Evolutionary conservation across 2,113 vertebrate genomes (phyloP).

Genomic region (Dissostichus mawsoni): DNA sequence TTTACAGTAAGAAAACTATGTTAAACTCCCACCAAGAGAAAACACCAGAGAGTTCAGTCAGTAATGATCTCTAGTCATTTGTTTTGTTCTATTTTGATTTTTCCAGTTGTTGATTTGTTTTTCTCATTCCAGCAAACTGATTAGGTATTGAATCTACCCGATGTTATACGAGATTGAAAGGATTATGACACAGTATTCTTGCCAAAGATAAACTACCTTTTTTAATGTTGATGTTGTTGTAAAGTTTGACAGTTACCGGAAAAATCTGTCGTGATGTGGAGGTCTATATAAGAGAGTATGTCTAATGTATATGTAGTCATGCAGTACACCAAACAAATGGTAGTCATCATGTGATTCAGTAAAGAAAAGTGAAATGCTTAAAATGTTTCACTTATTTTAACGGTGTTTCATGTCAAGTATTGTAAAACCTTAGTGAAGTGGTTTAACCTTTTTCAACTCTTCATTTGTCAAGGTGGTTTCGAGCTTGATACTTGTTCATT

Average conservation of each 20-base stretch:
- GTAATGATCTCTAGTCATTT: not conserved
- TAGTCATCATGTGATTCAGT: not conserved
- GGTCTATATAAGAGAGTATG: not conserved
- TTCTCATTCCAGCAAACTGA: slow-evolving; percentile 13
- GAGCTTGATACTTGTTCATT: slow-evolving; percentile 16
- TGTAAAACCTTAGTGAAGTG: slow-evolving; percentile 2
- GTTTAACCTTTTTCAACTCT: not conserved
- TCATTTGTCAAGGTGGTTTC: slow-evolving; percentile 12
- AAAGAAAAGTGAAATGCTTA: slow-evolving; percentile 9
- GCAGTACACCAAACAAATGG: not conserved
- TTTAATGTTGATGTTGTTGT: not conserved
- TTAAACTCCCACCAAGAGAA: slow-evolving; percentile 4
- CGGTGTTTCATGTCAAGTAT: not conserved
- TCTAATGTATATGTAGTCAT: not conserved
- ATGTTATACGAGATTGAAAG: slow-evolving; percentile 20
- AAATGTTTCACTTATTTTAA: not conserved
- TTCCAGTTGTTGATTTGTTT: not conserved
- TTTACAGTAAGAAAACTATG: slow-evolving; percentile 2
- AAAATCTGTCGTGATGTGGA: not conserved
- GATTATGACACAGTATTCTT: slow-evolving; percentile 4
- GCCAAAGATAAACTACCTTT: not conserved
- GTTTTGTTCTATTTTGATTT: not conserved
- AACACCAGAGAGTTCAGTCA: slow-evolving; percentile 3
- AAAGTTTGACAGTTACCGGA: not conserved
- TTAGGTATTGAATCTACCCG: slow-evolving; percentile 16